Percentiles rank a stretch among this genome's conserved stretches.
These are phyloP conservation scores for Manis crassicaudata DNA, from an alignment of 2,797 vertebrate species.

Conservation along the genomic window DNA sequence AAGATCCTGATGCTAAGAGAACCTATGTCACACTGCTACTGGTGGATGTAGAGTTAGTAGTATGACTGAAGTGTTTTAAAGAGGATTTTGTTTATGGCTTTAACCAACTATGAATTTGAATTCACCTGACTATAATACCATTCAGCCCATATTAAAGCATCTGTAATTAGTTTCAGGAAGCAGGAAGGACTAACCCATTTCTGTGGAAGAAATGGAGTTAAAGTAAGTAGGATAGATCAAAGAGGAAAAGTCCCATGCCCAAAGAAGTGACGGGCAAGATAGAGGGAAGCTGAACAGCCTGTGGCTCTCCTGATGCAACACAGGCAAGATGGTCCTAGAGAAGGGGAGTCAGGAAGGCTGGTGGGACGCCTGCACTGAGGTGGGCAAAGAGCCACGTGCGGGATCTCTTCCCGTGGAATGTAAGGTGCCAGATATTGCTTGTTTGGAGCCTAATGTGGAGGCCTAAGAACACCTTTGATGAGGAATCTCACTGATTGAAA, in stretches of 20 bases:
- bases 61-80: conserved; percentile 19
- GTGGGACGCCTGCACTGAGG: neutral
- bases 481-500: neutral
- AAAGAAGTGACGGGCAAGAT: neutral
- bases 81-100: neutral
- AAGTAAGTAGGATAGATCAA: neutral
- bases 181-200: neutral
- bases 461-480: neutral
- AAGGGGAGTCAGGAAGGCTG: neutral
- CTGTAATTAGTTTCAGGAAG: neutral
- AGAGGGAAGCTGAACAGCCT: neutral
- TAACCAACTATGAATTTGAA: conserved; percentile 34
- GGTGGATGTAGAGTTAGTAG: neutral
- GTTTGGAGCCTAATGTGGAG: neutral
- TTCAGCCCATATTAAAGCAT: neutral
- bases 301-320: neutral
- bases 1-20: conserved; percentile 16
- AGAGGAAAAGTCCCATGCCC: neutral
- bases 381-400: neutral
- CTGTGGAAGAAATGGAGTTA: neutral
- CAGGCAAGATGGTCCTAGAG: neutral
- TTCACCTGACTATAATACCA: neutral
- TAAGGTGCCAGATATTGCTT: neutral
- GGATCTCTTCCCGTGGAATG: neutral
- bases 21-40: neutral